A percentile compares a stretch with the other conserved stretches of the same genome.
phyloP scores from a whole-genome alignment of 2,797 vertebrate genomes.

The Xenopus petersii region DNA sequence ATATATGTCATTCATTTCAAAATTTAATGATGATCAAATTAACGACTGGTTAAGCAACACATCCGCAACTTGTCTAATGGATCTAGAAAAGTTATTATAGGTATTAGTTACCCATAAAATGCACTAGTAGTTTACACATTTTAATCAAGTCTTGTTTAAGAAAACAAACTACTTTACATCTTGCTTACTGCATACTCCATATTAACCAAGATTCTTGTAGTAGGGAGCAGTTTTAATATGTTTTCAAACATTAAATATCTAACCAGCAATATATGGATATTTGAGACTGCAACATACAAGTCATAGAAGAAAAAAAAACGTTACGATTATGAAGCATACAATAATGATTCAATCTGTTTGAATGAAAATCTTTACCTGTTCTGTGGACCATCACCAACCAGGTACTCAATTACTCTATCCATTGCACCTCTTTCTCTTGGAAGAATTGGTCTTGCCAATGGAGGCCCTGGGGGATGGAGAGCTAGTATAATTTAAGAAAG shows the following conservation, averaged over 20 bases:
- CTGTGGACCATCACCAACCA: conserved; percentile 96
- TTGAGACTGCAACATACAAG: too few species aligned
- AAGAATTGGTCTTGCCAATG: conserved; percentile 88
- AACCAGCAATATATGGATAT: too few species aligned
- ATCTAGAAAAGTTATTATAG: conserved; percentile 40
- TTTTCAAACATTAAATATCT: too few species aligned
- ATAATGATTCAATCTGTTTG: too few species aligned
- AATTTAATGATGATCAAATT: conserved; percentile 41
- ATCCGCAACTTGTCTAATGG: conserved; percentile 40
- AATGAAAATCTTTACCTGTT: conserved; percentile 79
- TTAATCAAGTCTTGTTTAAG: background rate
- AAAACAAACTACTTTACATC: background rate
- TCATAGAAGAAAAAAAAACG: too few species aligned
- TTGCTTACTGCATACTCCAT: too few species aligned
- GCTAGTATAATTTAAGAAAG: too few species aligned
- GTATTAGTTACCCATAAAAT: conserved; percentile 41
- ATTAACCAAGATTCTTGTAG: too few species aligned
- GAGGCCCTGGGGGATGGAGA: conserved; percentile 93
- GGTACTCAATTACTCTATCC: conserved; percentile 93
- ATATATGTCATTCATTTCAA: conserved; percentile 37
- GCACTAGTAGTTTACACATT: conserved; percentile 9
- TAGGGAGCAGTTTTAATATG: too few species aligned
- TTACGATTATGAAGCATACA: too few species aligned
- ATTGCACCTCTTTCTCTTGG: conserved; percentile 86
- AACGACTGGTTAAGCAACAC: conserved; percentile 28